These are phyloP conservation scores for Lasioglossum oenotherae DNA, from an alignment of 2,888 invertebrate genomes.

Conservation along the genomic window DNA sequence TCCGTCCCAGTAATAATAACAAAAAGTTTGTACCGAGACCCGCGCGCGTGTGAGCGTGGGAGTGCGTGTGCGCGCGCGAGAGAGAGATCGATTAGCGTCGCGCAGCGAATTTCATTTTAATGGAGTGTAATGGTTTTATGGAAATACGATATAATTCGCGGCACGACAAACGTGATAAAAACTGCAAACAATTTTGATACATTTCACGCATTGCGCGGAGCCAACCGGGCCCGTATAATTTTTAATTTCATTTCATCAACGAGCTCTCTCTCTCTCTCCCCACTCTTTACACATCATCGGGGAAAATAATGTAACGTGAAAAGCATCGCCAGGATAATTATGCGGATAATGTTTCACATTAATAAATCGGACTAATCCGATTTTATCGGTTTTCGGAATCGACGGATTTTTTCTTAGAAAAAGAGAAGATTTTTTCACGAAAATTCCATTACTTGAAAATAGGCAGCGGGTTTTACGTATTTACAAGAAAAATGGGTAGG, in stretches of 20 bases:
- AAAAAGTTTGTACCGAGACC: constrained; percentile 32
- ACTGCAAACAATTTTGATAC: constrained; percentile 62
- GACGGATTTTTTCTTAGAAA: too few species aligned
- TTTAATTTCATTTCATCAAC: constrained; percentile 57
- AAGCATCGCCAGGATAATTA: neutral
- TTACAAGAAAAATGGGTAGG: too few species aligned
- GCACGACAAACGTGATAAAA: constrained; percentile 59
- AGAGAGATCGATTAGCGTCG: constrained; percentile 52
- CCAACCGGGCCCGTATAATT: constrained; percentile 41
- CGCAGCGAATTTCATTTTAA: constrained; percentile 57
- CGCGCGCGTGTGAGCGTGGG: too few species aligned
- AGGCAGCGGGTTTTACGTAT: too few species aligned
- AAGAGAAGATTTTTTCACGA: too few species aligned
- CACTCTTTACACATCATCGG: neutral
- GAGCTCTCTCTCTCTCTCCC: neutral
- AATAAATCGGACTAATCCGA: neutral
- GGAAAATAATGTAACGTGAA: constrained; percentile 8
- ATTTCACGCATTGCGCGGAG: constrained; percentile 41
- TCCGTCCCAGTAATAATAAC: constrained; percentile 20
- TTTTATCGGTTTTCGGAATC: too few species aligned
- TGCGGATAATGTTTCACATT: neutral
- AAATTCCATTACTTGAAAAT: too few species aligned
- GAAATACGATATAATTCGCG: constrained; percentile 61
- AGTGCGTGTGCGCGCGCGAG: neutral
- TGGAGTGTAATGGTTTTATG: constrained; percentile 64